Conservation (phyloP, 2,888 invertebrate species). For the Watsonalla cultraria region DNA sequence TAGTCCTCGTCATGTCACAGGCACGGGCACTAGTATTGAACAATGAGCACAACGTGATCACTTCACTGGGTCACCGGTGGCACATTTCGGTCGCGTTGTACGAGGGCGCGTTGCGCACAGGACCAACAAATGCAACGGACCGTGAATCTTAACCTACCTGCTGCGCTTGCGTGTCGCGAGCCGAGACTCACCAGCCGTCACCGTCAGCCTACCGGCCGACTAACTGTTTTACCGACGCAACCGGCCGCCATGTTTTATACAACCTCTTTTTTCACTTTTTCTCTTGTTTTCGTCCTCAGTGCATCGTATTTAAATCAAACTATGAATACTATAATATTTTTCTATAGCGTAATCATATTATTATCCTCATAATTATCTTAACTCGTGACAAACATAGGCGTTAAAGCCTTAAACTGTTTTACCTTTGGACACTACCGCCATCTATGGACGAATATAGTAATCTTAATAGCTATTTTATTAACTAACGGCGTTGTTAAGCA, state of each 20-base stretch:
- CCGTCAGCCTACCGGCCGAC: constrained; percentile 42
- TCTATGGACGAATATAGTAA: constrained; percentile 25
- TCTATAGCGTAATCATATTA: neutral
- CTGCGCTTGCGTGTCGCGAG: constrained; percentile 72
- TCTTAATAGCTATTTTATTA: neutral
- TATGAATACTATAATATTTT: neutral
- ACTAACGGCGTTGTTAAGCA: neutral
- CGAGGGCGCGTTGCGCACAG: constrained; percentile 64
- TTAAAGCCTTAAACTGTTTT: constrained; percentile 56
- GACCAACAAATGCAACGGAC: constrained; percentile 72
- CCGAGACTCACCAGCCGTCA: constrained; percentile 23
- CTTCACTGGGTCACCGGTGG: constrained; percentile 64
- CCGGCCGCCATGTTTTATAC: constrained; percentile 52
- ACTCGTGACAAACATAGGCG: constrained; percentile 12
- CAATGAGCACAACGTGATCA: constrained; percentile 57
- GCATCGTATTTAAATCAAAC: neutral
- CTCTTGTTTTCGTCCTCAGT: neutral
- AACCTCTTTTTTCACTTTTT: constrained; percentile 25
- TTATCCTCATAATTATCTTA: neutral
- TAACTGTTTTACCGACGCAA: constrained; percentile 59
- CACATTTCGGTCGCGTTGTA: constrained; percentile 57
- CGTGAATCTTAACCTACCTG: constrained; percentile 77
- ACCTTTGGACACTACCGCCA: constrained; percentile 33
- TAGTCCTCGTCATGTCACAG: constrained; percentile 59
- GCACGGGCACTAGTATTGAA: constrained; percentile 44